phyloP scores from a whole-genome alignment of 2,113 vertebrate species.

The Struthio camelus region DNA sequence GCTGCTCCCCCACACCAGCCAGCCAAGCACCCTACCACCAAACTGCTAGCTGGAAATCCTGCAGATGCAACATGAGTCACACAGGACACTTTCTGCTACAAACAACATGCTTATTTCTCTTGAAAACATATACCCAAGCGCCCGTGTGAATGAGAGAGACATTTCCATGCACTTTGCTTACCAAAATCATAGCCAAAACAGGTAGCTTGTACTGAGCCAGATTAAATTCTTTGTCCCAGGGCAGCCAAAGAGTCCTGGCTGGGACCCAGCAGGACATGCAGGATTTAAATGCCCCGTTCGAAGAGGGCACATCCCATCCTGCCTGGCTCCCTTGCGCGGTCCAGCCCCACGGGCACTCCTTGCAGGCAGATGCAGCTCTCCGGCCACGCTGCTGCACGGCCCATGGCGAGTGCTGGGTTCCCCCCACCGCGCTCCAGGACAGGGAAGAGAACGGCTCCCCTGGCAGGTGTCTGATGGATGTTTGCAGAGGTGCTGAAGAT shows the following conservation, averaged over 20 bases:
- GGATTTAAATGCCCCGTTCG: not conserved
- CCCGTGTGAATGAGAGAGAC: not conserved
- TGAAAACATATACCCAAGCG: fast-evolving
- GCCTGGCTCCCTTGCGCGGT: not conserved
- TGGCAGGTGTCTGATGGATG: not conserved
- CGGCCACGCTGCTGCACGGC: not conserved
- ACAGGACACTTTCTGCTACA: not conserved
- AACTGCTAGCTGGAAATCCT: not conserved
- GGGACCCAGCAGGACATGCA: not conserved
- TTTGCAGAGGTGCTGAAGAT: fast-evolving
- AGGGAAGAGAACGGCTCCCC: not conserved
- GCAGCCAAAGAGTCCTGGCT: not conserved
- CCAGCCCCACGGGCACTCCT: too few species aligned
- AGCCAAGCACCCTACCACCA: not conserved
- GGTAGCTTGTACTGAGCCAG: not conserved
- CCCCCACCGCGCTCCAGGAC: too few species aligned
- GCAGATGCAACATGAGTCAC: fast-evolving
- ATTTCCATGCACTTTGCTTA: not conserved
- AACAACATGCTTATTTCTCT: not conserved
- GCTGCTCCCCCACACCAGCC: not conserved
- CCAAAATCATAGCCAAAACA: not conserved
- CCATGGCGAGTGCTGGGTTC: not conserved
- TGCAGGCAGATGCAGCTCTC: not conserved
- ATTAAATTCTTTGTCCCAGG: not conserved
- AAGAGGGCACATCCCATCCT: not conserved